Conservation (phyloP, 2,888 invertebrate species). For the Lathronympha strigana region DNA sequence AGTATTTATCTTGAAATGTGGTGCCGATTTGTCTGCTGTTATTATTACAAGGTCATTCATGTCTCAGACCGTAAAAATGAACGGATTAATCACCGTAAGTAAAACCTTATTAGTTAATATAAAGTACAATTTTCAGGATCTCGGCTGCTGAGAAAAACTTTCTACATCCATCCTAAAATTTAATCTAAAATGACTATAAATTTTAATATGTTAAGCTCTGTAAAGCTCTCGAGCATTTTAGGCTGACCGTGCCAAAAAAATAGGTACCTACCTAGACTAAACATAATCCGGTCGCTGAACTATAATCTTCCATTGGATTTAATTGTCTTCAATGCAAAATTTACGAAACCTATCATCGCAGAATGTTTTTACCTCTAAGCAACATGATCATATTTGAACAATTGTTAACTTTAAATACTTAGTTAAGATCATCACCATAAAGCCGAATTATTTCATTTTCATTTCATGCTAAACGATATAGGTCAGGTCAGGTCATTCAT, state of each 20-base stretch:
- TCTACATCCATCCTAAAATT: not conserved
- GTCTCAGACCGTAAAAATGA: not conserved
- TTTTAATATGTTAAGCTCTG: no score
- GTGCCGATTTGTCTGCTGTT: conserved; percentile 29
- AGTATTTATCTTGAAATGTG: conserved; percentile 55
- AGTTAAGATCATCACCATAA: no score
- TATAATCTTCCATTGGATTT: not conserved
- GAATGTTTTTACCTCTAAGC: no score
- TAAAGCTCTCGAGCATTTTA: not conserved
- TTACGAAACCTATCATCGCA: conserved; percentile 3
- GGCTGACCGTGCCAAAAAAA: not conserved
- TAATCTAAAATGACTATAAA: not conserved
- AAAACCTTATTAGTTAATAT: no score
- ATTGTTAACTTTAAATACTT: no score
- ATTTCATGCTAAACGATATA: no score
- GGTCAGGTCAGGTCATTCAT: conserved; percentile 22
- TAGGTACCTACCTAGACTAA: not conserved
- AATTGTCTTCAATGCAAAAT: not conserved
- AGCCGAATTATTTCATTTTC: no score
- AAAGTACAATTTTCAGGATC: not conserved
- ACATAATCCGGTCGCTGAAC: not conserved
- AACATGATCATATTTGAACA: no score
- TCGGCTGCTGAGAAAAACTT: not conserved
- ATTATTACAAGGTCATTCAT: conserved; percentile 30
- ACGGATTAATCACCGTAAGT: no score